Evolutionary conservation across 2,797 vertebrate species (phyloP), one percentile per base, ranked within the genome.

Genomic region (Artibeus lituratus): DNA sequence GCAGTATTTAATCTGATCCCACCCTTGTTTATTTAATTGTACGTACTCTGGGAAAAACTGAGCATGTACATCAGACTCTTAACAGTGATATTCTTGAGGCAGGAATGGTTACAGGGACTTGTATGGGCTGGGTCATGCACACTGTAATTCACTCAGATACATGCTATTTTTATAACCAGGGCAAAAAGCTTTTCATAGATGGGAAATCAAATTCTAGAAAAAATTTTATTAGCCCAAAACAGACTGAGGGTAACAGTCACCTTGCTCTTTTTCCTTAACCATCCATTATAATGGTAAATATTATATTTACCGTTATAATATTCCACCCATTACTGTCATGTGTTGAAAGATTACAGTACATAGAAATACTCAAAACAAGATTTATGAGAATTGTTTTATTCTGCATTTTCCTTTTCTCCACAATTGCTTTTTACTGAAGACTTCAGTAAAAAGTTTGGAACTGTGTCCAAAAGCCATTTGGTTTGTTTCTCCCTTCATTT

Each of bases 391-490:
- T 87, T 57, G 37, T 78, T 81, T 47, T 47, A 62, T 67, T 80
- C 47, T 77, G 24, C 90, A 47, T 91, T 95, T 93, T 93, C 22
- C 76, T 96, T 91, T 77, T 90, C 83, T 74, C 55, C 90, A 65
- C 87, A 93, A 96, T 81, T 93, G 82, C 74, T 53, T n/a, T n/a
- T n/a, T 73, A 51, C 32, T 18, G 15, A 94, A 88, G 69, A 57
- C 51, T 26, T 90, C 69, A 55, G 67, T 92, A 72, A 81, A 90
- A 81, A 39, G 53, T 57, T 88, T 57, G 80, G 47, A 26, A 1
- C 90, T 74, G 6, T 65, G 73, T 92, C 88, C 82, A 69, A 93
- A 96, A 89, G 86, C 92, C 95, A 67, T 96, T 94, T 92, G 94
- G 88, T 92, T 94, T 65, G 26, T 65, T 87, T 96, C 89, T 59